Evolutionary conservation across 2,888 invertebrate species (phyloP), one percentile per base, ranked within the genome.

Genomic region (Hypomecis punctinalis): DNA sequence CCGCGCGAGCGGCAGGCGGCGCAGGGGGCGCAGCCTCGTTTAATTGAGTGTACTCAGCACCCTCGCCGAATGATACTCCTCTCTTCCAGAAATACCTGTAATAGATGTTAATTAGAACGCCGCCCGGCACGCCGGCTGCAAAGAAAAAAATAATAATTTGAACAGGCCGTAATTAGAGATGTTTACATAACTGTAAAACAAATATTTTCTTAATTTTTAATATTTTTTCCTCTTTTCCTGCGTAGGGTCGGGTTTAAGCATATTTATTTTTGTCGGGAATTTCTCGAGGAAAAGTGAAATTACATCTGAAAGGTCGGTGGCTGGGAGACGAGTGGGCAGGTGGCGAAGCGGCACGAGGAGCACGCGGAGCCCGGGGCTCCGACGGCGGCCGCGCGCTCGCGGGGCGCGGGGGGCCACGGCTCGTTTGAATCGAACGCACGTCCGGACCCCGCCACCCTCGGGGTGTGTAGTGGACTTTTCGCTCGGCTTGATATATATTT

Each of bases 391-490:
- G 8, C 55, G 62, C 66, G 59, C 56, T 35, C 13, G 49, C 68
- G 49, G 68, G 73, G 68, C 77, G 78, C 76, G 62, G 88, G 85
- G 77, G 86, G 85, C 84, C 76, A 82, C 78, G 86, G 89, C 88
- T 90, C 90, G 91, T 91, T 91, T 89, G 86, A 90, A 91, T 89
- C 92, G 91, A 90, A 89, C 90, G 90, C 93, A 91, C 91, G 92
- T 90, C 88, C 89, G 87, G 87, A 75, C 85, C 81, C 82, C 81
- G 75, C 86, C 86, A 80, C 85, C 88, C 84, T 75, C 67, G 74
- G 89, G 89, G 90, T 85, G 90, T 87, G 87, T 90, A 92, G 91
- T 91, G 92, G 93, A 91, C 92, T 91, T 91, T 90, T 91, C 91
- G 90, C 90, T 90, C 87, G 84, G 89, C 89, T 89, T 90, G 86